A percentile compares a stretch with the other conserved stretches of the same genome.
These are phyloP conservation scores for Acleris sparsana DNA, from an alignment of 2,888 invertebrate genomes.

Conservation along the genomic window DNA sequence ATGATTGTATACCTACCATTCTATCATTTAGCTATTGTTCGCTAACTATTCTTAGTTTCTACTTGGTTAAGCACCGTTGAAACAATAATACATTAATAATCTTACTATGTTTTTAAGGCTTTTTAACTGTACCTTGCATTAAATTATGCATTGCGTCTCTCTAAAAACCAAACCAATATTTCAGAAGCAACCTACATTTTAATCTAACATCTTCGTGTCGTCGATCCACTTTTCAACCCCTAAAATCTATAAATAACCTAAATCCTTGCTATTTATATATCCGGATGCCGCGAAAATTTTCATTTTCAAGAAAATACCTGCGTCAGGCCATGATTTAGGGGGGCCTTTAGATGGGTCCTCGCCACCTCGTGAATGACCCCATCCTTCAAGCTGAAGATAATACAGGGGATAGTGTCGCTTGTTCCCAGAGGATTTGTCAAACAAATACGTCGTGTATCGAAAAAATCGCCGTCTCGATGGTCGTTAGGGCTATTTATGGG, in stretches of 20 bases:
- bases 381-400: conserved; percentile 79
- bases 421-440: conserved; percentile 81
- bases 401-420: conserved; percentile 74
- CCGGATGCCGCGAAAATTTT: conserved; percentile 26
- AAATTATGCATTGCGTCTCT: no score
- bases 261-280: conserved; percentile 56
- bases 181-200: no score
- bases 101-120: no score
- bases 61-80: no score
- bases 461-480: conserved; percentile 79
- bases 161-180: no score
- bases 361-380: conserved; percentile 81
- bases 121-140: no score
- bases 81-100: no score
- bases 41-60: no score
- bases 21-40: no score
- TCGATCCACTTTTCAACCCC: conserved; percentile 10
- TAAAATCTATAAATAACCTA: conserved; percentile 56
- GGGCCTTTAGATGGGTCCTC: conserved; percentile 72
- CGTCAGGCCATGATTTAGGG: conserved; percentile 73
- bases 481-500: conserved; percentile 82
- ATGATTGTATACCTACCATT: no score
- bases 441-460: conserved; percentile 82
- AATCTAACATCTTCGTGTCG: not conserved
- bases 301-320: conserved; percentile 64